These are phyloP conservation scores for Pandemis heparana DNA, from an alignment of 2,888 invertebrate genomes.

Conservation along the genomic window DNA sequence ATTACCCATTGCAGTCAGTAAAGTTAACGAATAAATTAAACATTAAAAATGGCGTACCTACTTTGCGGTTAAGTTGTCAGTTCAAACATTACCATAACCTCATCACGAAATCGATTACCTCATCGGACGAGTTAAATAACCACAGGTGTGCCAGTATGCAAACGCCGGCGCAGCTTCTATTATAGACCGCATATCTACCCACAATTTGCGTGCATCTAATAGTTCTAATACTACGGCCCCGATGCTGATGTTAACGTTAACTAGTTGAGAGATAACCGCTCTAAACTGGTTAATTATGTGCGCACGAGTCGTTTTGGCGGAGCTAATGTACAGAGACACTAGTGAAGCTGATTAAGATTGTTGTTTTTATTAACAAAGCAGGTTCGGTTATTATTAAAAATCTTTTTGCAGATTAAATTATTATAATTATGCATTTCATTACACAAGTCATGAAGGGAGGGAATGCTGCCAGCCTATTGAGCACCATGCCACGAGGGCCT, in stretches of 20 bases:
- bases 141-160: constrained; percentile 20
- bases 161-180: constrained; percentile 14
- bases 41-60: neutral
- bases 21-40: neutral
- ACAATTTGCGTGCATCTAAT: constrained; percentile 28
- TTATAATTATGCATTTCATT: no score
- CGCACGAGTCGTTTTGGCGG: constrained; percentile 23
- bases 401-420: no score
- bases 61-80: neutral
- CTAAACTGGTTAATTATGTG: constrained; percentile 27
- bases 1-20: no score
- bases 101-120: constrained; percentile 28
- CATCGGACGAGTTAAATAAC: constrained; percentile 16
- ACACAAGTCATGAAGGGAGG: no score
- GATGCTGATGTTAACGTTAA: constrained; percentile 6
- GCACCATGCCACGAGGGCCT: no score
- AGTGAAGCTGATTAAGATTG: neutral
- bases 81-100: neutral
- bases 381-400: no score
- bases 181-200: constrained; percentile 18
- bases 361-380: neutral
- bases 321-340: neutral
- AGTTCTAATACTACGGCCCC: constrained; percentile 21
- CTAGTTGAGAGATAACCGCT: constrained; percentile 18
- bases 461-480: no score